phyloP scores from a whole-genome alignment of 1,140 invertebrate species.

The Ptiloglossa arizonensis region DNA sequence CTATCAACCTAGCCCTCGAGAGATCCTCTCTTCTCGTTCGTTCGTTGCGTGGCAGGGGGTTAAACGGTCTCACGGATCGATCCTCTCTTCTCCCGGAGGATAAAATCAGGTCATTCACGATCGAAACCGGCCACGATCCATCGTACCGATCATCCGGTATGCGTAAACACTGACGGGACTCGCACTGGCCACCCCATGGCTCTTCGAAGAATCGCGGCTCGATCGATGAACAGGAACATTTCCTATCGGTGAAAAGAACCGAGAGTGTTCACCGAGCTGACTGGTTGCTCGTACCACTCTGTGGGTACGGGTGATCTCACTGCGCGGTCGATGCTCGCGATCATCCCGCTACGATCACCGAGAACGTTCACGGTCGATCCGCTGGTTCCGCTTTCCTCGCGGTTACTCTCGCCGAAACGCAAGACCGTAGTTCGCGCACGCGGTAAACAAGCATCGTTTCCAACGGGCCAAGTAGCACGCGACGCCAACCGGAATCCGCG shows the following conservation, averaged over 20 bases:
- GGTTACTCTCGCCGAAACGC: background rate
- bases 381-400: background rate
- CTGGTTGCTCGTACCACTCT: too few relatives aligned
- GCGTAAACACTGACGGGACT: conserved; percentile 32
- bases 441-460: background rate
- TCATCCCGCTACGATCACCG: background rate
- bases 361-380: background rate
- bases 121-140: conserved; percentile 35
- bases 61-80: conserved; percentile 29
- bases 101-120: conserved; percentile 57
- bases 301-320: background rate
- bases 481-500: background rate
- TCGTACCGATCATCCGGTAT: conserved; percentile 26
- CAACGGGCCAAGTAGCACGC: background rate
- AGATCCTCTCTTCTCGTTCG: conserved; percentile 21
- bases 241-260: background rate
- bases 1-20: background rate
- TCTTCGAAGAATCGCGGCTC: background rate
- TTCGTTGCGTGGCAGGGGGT: conserved; percentile 8
- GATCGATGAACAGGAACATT: conserved; percentile 24
- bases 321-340: too few relatives aligned
- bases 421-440: background rate
- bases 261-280: background rate
- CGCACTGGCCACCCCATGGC: background rate
- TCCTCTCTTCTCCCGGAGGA: conserved; percentile 11